phyloP scores from a whole-genome alignment of 2,113 vertebrate species.

The Dendropsophus ebraccatus region DNA sequence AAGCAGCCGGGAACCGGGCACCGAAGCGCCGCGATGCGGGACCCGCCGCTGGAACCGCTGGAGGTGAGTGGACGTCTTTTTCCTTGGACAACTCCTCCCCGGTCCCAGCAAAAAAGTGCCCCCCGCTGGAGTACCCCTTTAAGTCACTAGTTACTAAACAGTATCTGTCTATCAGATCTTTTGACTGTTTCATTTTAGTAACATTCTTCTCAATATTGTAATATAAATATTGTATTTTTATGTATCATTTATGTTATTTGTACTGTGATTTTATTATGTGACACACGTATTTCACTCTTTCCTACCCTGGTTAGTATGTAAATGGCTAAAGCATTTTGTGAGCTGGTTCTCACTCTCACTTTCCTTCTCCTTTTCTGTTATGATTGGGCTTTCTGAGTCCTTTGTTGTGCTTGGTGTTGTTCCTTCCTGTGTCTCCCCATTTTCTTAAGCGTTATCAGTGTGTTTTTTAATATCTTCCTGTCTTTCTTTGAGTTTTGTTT shows the following conservation, averaged over 20 bases:
- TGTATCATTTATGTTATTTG: background rate
- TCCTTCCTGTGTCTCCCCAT: conserved; percentile 30
- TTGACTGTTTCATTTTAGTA: too few species aligned
- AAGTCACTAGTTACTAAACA: background rate
- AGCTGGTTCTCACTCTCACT: conserved; percentile 17
- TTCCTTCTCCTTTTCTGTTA: conserved; percentile 34
- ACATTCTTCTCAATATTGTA: background rate
- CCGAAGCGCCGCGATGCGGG: too few species aligned
- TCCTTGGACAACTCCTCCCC: too few species aligned
- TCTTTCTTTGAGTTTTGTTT: conserved; percentile 34
- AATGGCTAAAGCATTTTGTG: background rate
- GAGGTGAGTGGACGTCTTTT: too few species aligned
- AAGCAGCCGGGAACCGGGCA: too few species aligned
- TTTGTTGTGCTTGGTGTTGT: conserved; percentile 21
- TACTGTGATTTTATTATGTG: background rate
- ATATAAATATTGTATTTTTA: background rate
- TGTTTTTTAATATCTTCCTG: conserved; percentile 39
- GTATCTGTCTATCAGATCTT: background rate
- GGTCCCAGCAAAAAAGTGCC: too few species aligned
- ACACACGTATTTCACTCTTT: background rate
- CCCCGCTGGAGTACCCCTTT: too few species aligned
- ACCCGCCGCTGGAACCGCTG: too few species aligned
- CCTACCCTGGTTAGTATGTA: background rate
- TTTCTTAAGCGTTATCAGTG: conserved; percentile 24
- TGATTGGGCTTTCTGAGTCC: conserved; percentile 16